Evolutionary conservation across 2,888 invertebrate genomes (phyloP).

Genomic region (Gryllus longicercus): DNA sequence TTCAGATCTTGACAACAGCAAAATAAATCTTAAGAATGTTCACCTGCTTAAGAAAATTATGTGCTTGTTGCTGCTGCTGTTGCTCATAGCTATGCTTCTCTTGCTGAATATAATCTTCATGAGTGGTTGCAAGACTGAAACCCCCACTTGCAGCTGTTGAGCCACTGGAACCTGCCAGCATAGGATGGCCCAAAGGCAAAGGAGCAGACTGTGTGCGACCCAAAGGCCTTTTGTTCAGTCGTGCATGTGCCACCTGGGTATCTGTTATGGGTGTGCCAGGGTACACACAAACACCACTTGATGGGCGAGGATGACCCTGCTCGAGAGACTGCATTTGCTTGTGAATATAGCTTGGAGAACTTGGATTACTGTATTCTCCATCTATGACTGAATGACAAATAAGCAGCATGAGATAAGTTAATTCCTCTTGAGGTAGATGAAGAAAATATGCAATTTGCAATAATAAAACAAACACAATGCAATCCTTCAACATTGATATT

Average conservation of each 20-base stretch:
- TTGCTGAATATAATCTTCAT: constrained; percentile 53
- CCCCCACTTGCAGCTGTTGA: constrained; percentile 31
- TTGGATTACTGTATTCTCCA: constrained; percentile 49
- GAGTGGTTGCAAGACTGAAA: constrained; percentile 44
- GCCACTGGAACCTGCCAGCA: constrained; percentile 57
- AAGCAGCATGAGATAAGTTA: no score
- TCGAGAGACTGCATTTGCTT: constrained; percentile 57
- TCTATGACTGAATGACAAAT: constrained; percentile 45
- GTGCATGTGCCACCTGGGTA: constrained; percentile 63
- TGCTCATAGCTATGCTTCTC: constrained; percentile 50
- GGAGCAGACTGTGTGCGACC: constrained; percentile 92
- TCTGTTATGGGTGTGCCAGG: constrained; percentile 58
- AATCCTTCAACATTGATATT: no score
- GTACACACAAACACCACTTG: constrained; percentile 42
- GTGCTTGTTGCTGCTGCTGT: constrained; percentile 54
- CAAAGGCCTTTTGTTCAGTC: constrained; percentile 73
- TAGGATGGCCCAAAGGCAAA: constrained; percentile 82
- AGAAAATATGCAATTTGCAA: no score
- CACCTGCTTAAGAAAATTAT: constrained; percentile 60
- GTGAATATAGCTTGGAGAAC: constrained; percentile 51
- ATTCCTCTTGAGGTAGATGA: no score
- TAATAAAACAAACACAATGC: no score
- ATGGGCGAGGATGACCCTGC: constrained; percentile 43
- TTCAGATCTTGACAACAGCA: no score
- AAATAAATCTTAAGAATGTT: not conserved